Percentiles rank a stretch among this genome's conserved stretches.
These are phyloP conservation scores for Amblyopsis hoosieri DNA, from an alignment of 2,797 vertebrate species.

Conservation along the genomic window DNA sequence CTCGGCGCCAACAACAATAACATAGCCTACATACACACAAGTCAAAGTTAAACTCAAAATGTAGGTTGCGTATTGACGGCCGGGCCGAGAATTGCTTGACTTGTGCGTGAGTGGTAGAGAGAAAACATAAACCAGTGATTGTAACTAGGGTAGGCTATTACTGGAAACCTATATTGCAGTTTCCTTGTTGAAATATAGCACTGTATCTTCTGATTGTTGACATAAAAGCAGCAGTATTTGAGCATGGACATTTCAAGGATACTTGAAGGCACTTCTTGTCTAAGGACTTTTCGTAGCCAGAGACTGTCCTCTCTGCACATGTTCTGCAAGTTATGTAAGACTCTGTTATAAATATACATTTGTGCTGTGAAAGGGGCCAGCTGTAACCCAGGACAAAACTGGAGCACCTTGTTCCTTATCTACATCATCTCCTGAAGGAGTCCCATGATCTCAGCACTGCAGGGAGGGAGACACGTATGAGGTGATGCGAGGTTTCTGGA, in stretches of 20 bases:
- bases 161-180: constrained; percentile 32
- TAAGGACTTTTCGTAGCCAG: constrained; percentile 29
- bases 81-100: too few relatives aligned
- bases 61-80: not conserved
- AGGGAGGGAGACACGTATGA: constrained; percentile 32
- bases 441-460: constrained; percentile 47
- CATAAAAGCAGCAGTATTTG: constrained; percentile 14
- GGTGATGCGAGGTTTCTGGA: constrained; percentile 38
- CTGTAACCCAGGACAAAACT: constrained; percentile 74
- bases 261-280: too few relatives aligned
- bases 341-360: constrained; percentile 58
- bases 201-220: constrained; percentile 20
- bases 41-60: not conserved
- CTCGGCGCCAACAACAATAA: not conserved
- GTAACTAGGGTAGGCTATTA: constrained; percentile 18
- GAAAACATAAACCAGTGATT: constrained; percentile 26
- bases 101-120: constrained; percentile 26
- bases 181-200: constrained; percentile 28
- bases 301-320: constrained; percentile 52
- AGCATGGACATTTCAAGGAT: not conserved
- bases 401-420: constrained; percentile 78
- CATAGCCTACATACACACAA: constrained; percentile 8
- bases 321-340: constrained; percentile 58
- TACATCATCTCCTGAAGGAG: constrained; percentile 55
- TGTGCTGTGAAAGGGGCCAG: constrained; percentile 59